A percentile compares a stretch with the other conserved stretches of the same genome.
Conservation (phyloP, 2,797 vertebrate species). For the Podargus strigoides region DNA sequence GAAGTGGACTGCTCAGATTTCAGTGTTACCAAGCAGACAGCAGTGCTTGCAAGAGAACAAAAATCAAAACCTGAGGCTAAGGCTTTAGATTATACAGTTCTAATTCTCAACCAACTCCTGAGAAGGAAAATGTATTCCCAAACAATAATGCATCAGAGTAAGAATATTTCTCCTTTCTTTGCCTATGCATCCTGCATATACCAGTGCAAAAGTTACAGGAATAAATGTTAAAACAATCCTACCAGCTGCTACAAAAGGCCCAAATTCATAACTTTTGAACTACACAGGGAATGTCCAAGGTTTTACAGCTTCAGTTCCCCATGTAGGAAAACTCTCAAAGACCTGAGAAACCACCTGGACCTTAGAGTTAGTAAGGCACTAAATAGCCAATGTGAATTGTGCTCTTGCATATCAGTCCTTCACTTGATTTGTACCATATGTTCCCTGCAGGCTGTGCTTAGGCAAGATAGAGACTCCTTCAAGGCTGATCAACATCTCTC, state of each 20-base stretch:
- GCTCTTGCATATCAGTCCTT: fast-evolving
- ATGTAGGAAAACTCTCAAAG: neutral
- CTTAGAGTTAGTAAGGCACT: neutral
- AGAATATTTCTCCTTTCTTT: neutral
- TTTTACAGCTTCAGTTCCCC: neutral
- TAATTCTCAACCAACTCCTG: neutral
- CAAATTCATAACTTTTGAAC: neutral
- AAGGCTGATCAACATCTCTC: neutral
- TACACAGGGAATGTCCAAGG: neutral
- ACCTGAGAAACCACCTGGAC: neutral
- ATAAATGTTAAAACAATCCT: neutral
- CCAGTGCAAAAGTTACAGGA: neutral
- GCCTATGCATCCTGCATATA: neutral
- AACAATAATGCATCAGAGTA: neutral
- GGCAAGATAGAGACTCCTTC: neutral
- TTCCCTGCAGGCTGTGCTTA: neutral
- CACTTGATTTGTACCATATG: neutral
- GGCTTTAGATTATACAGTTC: neutral
- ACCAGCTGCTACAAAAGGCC: neutral
- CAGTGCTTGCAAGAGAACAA: neutral
- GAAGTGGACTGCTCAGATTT: neutral
- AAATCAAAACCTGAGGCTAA: neutral
- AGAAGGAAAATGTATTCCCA: neutral
- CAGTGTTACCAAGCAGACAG: neutral
- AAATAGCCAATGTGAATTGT: fast-evolving